These are phyloP conservation scores for Rhagonycha lutea DNA, from an alignment of 2,888 invertebrate genomes.

Conservation along the genomic window DNA sequence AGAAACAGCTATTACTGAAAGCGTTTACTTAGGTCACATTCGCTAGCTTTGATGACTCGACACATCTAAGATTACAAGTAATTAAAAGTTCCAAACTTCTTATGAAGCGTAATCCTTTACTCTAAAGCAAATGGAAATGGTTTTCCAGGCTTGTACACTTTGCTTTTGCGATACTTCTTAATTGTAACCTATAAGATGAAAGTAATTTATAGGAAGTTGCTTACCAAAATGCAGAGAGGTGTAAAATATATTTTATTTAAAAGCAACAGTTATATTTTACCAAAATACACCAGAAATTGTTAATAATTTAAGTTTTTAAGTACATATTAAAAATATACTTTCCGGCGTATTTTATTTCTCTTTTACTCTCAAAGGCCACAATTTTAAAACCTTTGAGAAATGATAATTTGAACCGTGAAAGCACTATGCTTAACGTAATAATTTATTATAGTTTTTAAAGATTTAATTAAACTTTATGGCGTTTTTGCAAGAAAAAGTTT, in stretches of 20 bases:
- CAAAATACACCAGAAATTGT: too few relatives aligned
- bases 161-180: constrained; percentile 27
- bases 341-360: neutral
- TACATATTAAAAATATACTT: neutral
- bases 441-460: neutral
- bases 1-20: constrained; percentile 4
- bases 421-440: neutral
- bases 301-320: neutral
- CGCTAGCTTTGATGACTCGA: constrained; percentile 17
- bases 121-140: constrained; percentile 38
- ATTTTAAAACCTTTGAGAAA: neutral
- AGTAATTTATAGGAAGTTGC: constrained; percentile 16
- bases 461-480: neutral
- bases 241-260: neutral
- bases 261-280: neutral
- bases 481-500: neutral
- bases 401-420: neutral
- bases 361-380: neutral
- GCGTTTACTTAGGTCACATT: constrained; percentile 16
- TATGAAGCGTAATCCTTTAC: constrained; percentile 39
- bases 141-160: constrained; percentile 31
- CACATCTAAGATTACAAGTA: constrained; percentile 33
- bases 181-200: constrained; percentile 24
- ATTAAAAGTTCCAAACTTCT: constrained; percentile 41
- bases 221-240: constrained; percentile 7